These are phyloP conservation scores for Cydia fagiglandana DNA, from an alignment of 1,140 invertebrate genomes.

Conservation along the genomic window DNA sequence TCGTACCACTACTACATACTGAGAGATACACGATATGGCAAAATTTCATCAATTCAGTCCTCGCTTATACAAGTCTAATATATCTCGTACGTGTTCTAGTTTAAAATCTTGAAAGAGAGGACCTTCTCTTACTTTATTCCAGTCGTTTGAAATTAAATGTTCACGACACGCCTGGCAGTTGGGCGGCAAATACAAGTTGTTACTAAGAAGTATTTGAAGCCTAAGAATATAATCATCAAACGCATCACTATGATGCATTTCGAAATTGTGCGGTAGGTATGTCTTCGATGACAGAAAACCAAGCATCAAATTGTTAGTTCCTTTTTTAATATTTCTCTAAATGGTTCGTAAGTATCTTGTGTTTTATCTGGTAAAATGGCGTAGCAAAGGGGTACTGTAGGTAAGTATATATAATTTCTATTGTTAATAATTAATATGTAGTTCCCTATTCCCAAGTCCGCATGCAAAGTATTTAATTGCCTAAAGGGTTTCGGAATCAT, in stretches of 20 bases:
- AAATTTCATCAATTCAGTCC: too few relatives aligned
- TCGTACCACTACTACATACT: too few relatives aligned
- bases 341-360: not conserved
- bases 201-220: too few relatives aligned
- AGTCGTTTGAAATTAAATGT: too few relatives aligned
- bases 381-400: not conserved
- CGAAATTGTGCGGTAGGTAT: not conserved
- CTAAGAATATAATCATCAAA: not conserved
- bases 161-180: too few relatives aligned
- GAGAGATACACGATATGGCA: too few relatives aligned
- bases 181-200: too few relatives aligned
- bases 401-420: too few relatives aligned
- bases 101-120: too few relatives aligned
- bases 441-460: not conserved
- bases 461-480: constrained; percentile 5
- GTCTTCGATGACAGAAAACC: constrained; percentile 10
- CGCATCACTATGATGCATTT: constrained; percentile 1
- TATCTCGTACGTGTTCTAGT: too few relatives aligned
- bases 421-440: not conserved
- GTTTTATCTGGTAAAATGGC: not conserved
- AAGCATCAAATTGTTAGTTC: constrained; percentile 4
- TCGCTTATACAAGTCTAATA: too few relatives aligned
- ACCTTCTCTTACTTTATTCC: too few relatives aligned
- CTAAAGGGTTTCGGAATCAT: not conserved
- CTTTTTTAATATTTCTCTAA: constrained; percentile 3